phyloP scores from a whole-genome alignment of 1,140 invertebrate genomes.

The Trinorchestia longiramus region DNA sequence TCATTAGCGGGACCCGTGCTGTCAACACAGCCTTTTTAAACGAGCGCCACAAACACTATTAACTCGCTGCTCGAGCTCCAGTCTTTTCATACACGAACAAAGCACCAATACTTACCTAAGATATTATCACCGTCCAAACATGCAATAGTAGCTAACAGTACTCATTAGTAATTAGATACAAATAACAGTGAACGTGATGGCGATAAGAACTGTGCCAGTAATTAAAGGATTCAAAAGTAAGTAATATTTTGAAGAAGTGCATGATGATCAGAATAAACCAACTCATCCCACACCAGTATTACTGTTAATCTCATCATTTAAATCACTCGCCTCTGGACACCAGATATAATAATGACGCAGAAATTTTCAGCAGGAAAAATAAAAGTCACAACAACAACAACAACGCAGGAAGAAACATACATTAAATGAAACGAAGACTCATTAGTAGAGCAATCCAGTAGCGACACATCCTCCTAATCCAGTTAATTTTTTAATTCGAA shows the following conservation, averaged over 20 bases:
- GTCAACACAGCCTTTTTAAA: not conserved
- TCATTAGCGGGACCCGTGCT: not conserved
- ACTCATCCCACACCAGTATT: too few species aligned
- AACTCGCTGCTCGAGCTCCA: not conserved
- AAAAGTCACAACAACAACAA: not conserved
- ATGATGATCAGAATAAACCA: not conserved
- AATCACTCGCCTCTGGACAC: too few species aligned
- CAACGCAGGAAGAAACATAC: not conserved
- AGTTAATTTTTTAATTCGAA: not conserved
- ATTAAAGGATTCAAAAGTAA: not conserved
- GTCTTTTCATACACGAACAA: not conserved
- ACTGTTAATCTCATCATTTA: too few species aligned
- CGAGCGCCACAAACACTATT: not conserved
- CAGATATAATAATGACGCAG: too few species aligned
- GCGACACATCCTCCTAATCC: not conserved
- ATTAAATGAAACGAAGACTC: not conserved
- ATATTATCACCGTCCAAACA: not conserved
- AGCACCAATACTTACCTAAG: not conserved
- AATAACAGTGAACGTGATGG: not conserved
- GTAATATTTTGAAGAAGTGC: not conserved
- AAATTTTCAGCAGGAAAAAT: too few species aligned
- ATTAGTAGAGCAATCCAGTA: not conserved
- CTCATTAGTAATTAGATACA: not conserved
- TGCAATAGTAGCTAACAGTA: not conserved
- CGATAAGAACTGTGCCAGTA: not conserved